Conservation (phyloP, 2,113 vertebrate genomes). For the Ornithorhynchus anatinus region DNA sequence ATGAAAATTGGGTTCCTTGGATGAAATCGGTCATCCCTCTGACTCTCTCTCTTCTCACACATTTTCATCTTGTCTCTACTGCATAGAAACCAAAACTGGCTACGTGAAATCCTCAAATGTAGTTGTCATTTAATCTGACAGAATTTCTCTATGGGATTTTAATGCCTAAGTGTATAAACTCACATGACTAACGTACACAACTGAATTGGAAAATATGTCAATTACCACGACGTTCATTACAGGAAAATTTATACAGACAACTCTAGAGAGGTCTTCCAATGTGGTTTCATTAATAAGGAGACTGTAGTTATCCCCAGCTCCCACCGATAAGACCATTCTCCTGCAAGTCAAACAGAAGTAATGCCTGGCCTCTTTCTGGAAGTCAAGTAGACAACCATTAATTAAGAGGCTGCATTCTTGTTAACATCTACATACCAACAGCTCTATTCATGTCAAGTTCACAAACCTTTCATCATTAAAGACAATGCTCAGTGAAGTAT, state of each 20-base stretch:
- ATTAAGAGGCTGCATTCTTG: neutral
- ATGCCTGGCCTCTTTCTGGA: neutral
- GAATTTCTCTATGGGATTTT: neutral
- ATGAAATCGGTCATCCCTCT: no score
- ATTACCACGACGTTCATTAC: neutral
- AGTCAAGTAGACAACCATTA: neutral
- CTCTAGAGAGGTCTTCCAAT: neutral
- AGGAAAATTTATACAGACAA: neutral
- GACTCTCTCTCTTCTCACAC: neutral
- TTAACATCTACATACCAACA: neutral
- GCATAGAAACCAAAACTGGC: neutral
- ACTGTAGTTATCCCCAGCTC: neutral
- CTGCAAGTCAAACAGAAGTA: neutral
- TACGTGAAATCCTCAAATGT: neutral
- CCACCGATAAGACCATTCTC: neutral
- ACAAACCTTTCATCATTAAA: neutral
- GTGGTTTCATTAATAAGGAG: neutral
- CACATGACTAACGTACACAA: neutral
- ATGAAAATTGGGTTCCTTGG: no score
- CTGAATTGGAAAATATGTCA: neutral
- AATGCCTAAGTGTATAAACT: neutral
- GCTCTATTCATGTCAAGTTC: neutral
- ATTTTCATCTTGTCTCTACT: neutral
- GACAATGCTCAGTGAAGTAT: neutral
- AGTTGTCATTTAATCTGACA: slow-evolving; percentile 6